A percentile compares a stretch with the other conserved stretches of the same genome.
Evolutionary conservation across 2,113 vertebrate species (phyloP).

Genomic region (Sapayoa aenigma): DNA sequence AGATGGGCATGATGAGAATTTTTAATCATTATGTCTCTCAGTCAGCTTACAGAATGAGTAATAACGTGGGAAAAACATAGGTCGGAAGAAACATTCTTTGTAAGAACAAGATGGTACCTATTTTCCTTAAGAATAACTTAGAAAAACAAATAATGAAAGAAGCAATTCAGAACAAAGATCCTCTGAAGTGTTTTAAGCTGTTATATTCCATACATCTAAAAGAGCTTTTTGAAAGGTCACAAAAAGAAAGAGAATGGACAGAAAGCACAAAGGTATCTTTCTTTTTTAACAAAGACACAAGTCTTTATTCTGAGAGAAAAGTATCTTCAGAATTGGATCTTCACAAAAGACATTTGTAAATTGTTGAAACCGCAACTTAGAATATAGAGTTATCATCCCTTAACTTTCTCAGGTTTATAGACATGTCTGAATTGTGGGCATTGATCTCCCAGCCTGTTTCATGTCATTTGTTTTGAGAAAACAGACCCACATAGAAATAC

Average conservation of each 20-base stretch:
- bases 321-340: slow-evolving; percentile 20
- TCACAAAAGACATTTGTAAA: slow-evolving; percentile 34
- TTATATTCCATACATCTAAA: slow-evolving; percentile 22
- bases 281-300: slow-evolving; percentile 30
- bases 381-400: slow-evolving; percentile 6
- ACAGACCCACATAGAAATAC: background rate
- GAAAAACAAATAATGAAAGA: slow-evolving; percentile 3
- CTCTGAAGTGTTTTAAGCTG: slow-evolving; percentile 60
- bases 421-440: background rate
- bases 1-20: slow-evolving; percentile 49
- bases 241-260: slow-evolving; percentile 57
- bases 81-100: slow-evolving; percentile 3
- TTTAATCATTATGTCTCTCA: slow-evolving; percentile 49
- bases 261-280: slow-evolving; percentile 46
- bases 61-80: background rate
- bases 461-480: background rate
- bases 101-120: slow-evolving; percentile 22
- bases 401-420: background rate
- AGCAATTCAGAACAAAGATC: slow-evolving; percentile 56
- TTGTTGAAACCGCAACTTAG: background rate
- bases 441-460: background rate
- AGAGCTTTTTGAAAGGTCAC: slow-evolving; percentile 47
- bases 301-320: slow-evolving; percentile 54
- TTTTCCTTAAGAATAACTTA: slow-evolving; percentile 49
- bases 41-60: background rate